Evolutionary conservation across 2,888 invertebrate genomes (phyloP).

Genomic region (Parapristionchus giblindavisi): DNA sequence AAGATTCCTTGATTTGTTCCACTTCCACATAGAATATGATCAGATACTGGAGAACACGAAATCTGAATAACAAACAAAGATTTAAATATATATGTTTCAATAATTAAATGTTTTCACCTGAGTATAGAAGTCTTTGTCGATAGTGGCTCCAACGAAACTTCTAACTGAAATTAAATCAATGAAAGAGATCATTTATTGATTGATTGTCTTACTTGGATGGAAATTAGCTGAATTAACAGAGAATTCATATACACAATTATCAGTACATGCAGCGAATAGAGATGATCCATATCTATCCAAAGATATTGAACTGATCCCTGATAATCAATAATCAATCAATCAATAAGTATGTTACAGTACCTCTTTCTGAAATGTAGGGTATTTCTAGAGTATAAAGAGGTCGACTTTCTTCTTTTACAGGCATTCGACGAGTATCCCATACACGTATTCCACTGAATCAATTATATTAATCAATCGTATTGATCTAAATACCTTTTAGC

Average conservation of each 20-base stretch:
- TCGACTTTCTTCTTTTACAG: conserved; percentile 8
- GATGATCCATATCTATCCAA: conserved; percentile 20
- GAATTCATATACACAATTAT: conserved; percentile 34
- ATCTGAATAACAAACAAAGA: not conserved
- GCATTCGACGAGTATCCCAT: conserved; percentile 30
- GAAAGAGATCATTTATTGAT: not conserved
- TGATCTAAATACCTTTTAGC: not conserved
- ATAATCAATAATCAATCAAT: not conserved
- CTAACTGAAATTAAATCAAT: conserved; percentile 9
- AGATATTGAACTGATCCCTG: conserved; percentile 21
- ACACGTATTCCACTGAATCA: conserved; percentile 25
- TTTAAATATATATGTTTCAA: not conserved
- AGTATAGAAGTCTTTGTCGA: conserved; percentile 20
- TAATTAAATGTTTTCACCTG: not conserved
- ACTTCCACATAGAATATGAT: conserved; percentile 30
- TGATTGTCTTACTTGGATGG: conserved; percentile 10
- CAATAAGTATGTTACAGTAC: not conserved
- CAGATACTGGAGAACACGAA: conserved; percentile 28
- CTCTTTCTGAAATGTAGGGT: not conserved
- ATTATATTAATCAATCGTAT: not conserved
- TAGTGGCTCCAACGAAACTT: conserved; percentile 31
- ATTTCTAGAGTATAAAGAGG: conserved; percentile 1
- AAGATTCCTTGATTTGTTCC: not conserved
- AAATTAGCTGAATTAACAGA: not conserved
- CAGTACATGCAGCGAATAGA: conserved; percentile 25